These are phyloP conservation scores for Hemiprocne comata DNA, from an alignment of 2,113 vertebrate species.

Conservation along the genomic window DNA sequence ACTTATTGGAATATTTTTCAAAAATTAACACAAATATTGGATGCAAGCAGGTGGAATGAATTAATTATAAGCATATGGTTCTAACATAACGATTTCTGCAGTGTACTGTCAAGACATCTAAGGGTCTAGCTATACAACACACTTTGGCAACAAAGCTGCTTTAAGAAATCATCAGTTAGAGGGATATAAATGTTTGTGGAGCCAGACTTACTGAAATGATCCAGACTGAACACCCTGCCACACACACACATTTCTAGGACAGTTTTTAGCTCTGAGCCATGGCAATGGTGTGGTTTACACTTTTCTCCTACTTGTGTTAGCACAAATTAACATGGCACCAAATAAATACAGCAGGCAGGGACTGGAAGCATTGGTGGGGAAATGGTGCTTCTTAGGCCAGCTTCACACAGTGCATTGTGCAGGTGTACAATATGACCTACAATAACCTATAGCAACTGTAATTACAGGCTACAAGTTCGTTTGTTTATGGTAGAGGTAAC, in stretches of 20 bases:
- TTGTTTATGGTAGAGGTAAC: background rate
- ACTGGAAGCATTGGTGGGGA: accelerated
- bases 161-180: background rate
- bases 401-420: background rate
- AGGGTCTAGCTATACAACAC: background rate
- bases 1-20: constrained; percentile 35
- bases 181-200: background rate
- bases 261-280: background rate
- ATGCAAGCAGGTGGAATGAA: constrained; percentile 43
- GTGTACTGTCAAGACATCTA: background rate
- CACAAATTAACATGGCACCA: accelerated
- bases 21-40: constrained; percentile 43
- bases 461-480: background rate
- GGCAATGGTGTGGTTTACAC: background rate
- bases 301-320: background rate
- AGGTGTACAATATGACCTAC: background rate
- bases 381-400: background rate
- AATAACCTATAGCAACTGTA: accelerated
- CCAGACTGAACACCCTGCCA: background rate
- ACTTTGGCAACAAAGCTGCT: background rate
- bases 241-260: background rate
- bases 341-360: background rate
- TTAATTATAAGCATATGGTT: constrained; percentile 47
- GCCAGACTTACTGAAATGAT: background rate
- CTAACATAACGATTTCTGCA: background rate